Evolutionary conservation across 2,113 vertebrate species (phyloP).

Genomic region (Mesembrinibis cayennensis): DNA sequence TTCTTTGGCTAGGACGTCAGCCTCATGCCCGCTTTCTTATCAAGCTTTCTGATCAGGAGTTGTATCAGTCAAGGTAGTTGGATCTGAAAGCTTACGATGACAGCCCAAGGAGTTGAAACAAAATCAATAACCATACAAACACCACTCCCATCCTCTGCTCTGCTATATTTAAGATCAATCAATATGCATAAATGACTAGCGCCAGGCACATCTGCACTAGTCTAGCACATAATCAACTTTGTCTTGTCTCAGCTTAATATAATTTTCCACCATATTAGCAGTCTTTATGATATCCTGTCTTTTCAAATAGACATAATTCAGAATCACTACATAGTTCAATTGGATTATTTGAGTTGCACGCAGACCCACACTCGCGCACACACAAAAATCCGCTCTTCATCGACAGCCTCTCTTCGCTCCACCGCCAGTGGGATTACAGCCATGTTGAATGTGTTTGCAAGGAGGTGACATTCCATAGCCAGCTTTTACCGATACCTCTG

Average conservation of each 20-base stretch:
- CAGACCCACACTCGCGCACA: neutral
- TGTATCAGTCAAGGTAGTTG: neutral
- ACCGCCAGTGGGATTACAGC: neutral
- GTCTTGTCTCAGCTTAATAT: constrained; percentile 68
- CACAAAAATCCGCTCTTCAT: neutral
- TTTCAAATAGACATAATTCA: constrained; percentile 52
- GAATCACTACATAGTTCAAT: constrained; percentile 50
- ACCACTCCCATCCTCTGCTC: neutral
- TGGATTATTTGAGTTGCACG: constrained; percentile 35
- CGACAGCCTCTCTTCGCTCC: neutral
- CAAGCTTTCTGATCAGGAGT: neutral
- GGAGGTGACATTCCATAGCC: neutral
- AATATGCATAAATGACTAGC: constrained; percentile 40
- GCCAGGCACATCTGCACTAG: constrained; percentile 54
- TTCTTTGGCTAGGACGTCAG: neutral
- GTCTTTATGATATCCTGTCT: constrained; percentile 66
- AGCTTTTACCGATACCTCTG: neutral
- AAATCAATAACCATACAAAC: constrained; percentile 44
- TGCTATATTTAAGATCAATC: constrained; percentile 58
- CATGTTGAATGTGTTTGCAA: neutral
- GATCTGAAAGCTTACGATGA: neutral
- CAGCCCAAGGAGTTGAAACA: constrained; percentile 21
- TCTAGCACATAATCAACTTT: constrained; percentile 61
- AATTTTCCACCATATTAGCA: constrained; percentile 71
- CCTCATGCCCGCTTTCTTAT: neutral